Conservation (phyloP, 2,797 vertebrate genomes). For the Rhynchotus rufescens region DNA sequence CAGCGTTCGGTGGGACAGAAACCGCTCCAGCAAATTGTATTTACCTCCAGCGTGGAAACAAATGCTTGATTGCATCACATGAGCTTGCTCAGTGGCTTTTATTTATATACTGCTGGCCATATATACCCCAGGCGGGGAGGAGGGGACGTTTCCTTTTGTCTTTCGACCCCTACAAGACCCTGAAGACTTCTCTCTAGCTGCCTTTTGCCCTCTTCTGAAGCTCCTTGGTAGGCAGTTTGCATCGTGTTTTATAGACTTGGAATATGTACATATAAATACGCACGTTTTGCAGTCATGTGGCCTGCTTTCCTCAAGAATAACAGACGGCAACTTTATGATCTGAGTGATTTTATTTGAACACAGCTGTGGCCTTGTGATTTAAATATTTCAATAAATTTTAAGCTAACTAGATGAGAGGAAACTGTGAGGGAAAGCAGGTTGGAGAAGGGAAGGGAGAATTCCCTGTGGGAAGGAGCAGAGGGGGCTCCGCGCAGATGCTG, state of each 20-base stretch:
- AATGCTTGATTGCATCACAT: constrained; percentile 68
- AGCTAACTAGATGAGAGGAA: constrained; percentile 62
- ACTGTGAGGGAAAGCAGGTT: not conserved
- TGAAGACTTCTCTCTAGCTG: not conserved
- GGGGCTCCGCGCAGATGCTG: not conserved
- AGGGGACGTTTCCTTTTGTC: not conserved
- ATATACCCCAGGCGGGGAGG: not conserved
- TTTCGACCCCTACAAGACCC: constrained; percentile 27
- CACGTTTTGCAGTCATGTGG: constrained; percentile 12
- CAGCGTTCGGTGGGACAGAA: constrained; percentile 23
- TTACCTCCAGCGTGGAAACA: constrained; percentile 73
- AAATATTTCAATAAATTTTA: constrained; percentile 72
- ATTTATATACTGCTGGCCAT: constrained; percentile 38
- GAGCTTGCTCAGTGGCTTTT: constrained; percentile 59
- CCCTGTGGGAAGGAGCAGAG: not conserved
- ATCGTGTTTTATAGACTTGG: not conserved
- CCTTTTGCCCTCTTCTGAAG: not conserved
- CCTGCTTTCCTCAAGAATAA: constrained; percentile 35
- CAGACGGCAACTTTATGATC: constrained; percentile 74
- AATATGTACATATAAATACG: not conserved
- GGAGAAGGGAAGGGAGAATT: not conserved
- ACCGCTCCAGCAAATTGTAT: constrained; percentile 66
- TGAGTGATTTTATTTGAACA: constrained; percentile 71
- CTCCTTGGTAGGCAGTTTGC: not conserved
- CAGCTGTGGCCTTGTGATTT: constrained; percentile 69